Base-by-base conservation (phyloP, 2,888 invertebrate genomes). In the Theodoxus fluviatilis region DNA sequence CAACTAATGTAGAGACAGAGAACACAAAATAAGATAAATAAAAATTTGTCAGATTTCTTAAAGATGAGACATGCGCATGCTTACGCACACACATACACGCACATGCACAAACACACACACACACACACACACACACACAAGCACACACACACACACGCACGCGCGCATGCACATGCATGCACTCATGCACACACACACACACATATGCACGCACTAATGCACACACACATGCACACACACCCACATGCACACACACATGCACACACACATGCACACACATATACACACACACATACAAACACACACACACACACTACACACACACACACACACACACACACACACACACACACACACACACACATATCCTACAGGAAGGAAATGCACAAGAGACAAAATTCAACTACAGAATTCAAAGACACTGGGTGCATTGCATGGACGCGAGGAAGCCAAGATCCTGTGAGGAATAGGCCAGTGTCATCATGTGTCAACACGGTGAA, bases 281-380 rank as follows among this genome's bases (percentile, higher is more conserved):
- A 61, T 37, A 61, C 4, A 37, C 61, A 61, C 33, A 69, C 3
- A 69, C 12, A 7, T 31, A 55, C 22, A 35, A 63, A 25, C 22
- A 22, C 3, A 3, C 59, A 22, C 3, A n/a, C 15, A 3, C 4
- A 28, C 4, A 25, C 33, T 33, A 4, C 3, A 57, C 22, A 28
- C 38, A 28, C 43, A 40, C 40, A 68, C 52, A 49, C 67, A 67
- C 49, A 31, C 57, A 57, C 57, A 57, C 57, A 57, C 57, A 57
- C 57, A 28, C 57, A 57, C 57, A 57, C 4, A 4, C 57, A 57
- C 25, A 4, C 57, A 57, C 57, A 57, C 57, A 57, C 28, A 28
- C 1, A 1, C 43, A 18, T 22, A 57, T 57, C 9, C 12, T 57
- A 59, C 59, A 59, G 2, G 25, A 15, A 59, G 15, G 18, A 59